These are phyloP conservation scores for Drosophila suboccidentalis DNA, from an alignment of 2,888 invertebrate genomes.

Conservation along the genomic window DNA sequence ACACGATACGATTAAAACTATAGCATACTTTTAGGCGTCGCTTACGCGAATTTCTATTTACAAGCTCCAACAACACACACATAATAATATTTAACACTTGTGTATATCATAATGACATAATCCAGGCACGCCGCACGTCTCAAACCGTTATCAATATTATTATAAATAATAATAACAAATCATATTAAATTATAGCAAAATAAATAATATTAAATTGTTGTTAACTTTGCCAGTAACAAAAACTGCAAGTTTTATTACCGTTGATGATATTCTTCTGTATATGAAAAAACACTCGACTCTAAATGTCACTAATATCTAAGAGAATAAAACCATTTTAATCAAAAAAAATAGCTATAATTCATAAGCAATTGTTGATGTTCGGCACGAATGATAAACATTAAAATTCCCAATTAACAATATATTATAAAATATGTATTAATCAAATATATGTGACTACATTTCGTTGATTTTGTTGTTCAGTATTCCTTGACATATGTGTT, in stretches of 20 bases:
- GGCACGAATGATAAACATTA: conserved; percentile 63
- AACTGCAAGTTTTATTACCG: conserved; percentile 80
- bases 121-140: conserved; percentile 59
- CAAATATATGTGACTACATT: conserved; percentile 18
- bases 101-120: conserved; percentile 73
- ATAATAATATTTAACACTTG: conserved; percentile 62
- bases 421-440: conserved; percentile 25
- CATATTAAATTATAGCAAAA: conserved; percentile 28
- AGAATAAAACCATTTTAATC: conserved; percentile 60
- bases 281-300: conserved; percentile 45
- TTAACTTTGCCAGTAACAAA: conserved; percentile 58
- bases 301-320: conserved; percentile 44
- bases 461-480: conserved; percentile 28
- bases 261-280: conserved; percentile 78
- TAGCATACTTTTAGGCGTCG: conserved; percentile 49
- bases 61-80: conserved; percentile 51
- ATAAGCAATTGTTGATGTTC: conserved; percentile 77
- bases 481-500: conserved; percentile 5
- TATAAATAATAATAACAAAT: conserved; percentile 51
- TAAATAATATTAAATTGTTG: conserved; percentile 54
- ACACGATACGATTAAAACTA: conserved; percentile 32
- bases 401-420: conserved; percentile 21
- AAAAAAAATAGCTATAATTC: conserved; percentile 25
- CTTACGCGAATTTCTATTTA: conserved; percentile 74
- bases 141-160: conserved; percentile 59